Base-by-base conservation (phyloP, 2,888 invertebrate genomes). In the Platypus cylindrus region DNA sequence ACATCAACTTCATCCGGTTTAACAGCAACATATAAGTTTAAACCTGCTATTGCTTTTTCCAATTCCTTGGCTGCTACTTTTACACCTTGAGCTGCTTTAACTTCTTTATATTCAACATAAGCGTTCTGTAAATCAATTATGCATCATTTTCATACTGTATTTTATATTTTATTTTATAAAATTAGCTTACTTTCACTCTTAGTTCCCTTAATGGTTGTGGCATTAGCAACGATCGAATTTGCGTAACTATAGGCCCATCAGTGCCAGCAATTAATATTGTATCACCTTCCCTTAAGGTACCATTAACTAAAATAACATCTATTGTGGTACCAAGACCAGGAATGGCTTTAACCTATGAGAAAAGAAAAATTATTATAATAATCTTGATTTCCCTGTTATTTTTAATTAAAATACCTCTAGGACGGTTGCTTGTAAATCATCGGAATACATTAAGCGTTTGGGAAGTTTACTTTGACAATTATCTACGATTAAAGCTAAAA, bases 21-120 rank as follows among this genome's bases (percentile, higher is more conserved):
- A 48, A 89, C 75, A 0, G 95, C 94, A 9, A 98, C 80, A 45
- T 81, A 76, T 28, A 98, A 61, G 59, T 97, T 95, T 15, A 98
- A 71, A 8, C 95, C 87, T 14, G 98, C 98, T 46, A 99, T 87
- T 0, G 94, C 89, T 57, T 97, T 95, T 58, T 99, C 98, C 49
- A 99, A 65, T 58, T 97, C 94, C 56, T 97, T 98, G 3, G 91
- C 98, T 2, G 95, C 87, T 40, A 99, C 86, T 68, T 99, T 99
- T 3, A 98, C 91, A 40, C 98, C 98, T 57, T 97, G 95, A 0
- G 99, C 95, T 1, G 91, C 99, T 48, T 79, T 72, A 1, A 99
- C 79, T 65, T 90, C 90, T 57, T 91, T 93, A 64, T 89, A 75
- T 61, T 97, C 94, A 24, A 89, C 77, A 57, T 95, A 98, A 0